Percentiles rank a stretch among this genome's conserved stretches.
Conservation (phyloP, 2,113 vertebrate species). For the Urocitellus parryii region DNA sequence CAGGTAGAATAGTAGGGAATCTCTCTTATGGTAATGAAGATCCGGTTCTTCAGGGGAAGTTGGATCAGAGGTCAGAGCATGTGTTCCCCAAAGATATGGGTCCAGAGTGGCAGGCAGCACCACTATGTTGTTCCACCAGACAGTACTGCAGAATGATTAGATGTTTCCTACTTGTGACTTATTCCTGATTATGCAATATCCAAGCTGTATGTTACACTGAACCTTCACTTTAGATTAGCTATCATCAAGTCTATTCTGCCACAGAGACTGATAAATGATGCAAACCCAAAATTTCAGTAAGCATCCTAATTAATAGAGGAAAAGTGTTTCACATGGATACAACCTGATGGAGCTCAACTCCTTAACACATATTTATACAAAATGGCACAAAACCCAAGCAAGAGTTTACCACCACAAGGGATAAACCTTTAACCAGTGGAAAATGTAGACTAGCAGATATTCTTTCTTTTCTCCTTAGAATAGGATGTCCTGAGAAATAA, state of each 20-base stretch:
- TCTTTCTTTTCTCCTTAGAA: background rate
- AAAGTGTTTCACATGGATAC: background rate
- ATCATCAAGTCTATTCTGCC: background rate
- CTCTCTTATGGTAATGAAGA: too few relatives aligned
- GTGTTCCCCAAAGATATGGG: background rate
- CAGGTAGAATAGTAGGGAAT: background rate
- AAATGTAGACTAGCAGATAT: background rate
- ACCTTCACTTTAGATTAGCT: background rate
- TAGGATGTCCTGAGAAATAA: background rate
- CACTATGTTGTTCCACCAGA: too few relatives aligned
- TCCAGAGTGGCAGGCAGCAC: too few relatives aligned
- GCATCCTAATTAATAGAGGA: background rate
- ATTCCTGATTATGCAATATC: background rate
- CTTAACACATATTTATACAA: background rate
- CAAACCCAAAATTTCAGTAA: background rate
- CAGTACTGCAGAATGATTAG: fast-evolving
- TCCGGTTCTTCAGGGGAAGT: background rate
- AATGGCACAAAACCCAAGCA: too few relatives aligned
- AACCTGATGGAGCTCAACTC: background rate
- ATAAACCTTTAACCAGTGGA: background rate
- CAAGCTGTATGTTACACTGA: background rate
- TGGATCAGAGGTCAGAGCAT: background rate
- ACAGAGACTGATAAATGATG: background rate
- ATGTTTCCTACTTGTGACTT: background rate
- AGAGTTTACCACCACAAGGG: background rate